Base-by-base conservation (phyloP, 2,888 invertebrate species). In the Drosophila niveifrons region DNA sequence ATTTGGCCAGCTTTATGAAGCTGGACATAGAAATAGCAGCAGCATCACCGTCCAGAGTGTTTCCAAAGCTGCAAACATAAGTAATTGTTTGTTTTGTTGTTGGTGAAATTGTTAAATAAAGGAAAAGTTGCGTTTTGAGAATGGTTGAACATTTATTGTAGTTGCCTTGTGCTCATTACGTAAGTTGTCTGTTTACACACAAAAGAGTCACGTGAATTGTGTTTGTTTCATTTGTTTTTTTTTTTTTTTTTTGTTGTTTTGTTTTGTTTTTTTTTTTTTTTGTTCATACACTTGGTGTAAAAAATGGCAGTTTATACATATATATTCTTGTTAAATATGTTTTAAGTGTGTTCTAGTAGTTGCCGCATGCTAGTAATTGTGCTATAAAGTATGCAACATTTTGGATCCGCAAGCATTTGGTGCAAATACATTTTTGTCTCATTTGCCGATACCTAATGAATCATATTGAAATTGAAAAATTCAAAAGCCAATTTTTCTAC, bases 261-360 rank as follows among this genome's bases (percentile, higher is more conserved):
- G 23, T 23, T 23, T 23, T 23, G 23, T 56, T 41, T 43, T 36
- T 48, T 56, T 64, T 56, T 43, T 69, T 28, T 52, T 61, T 68
- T 57, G 63, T 84, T 84, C 81, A 82, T 89, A 88, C 88, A 90
- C 83, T 82, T 84, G 75, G 85, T 90, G 84, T 90, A 89, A 83
- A 90, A 91, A 91, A 91, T 91, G 90, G 90, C 90, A 91, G 90
- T 91, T 89, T 90, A 80, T 86, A 86, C 64, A 80, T 72, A 80
- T 77, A 73, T 85, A 75, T 78, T 71, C 66, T 66, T 76, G 34
- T 66, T 68, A 67, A 68, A 72, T 68, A 72, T 71, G 52, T 59
- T 71, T 72, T 73, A 82, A 77, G 75, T 82, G 82, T 86, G 83
- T 80, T 72, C 62, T 78, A 88, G 84, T 85, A 72, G 82, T 82